phyloP scores from a whole-genome alignment of 2,113 vertebrate genomes.

The Takifugu flavidus region DNA sequence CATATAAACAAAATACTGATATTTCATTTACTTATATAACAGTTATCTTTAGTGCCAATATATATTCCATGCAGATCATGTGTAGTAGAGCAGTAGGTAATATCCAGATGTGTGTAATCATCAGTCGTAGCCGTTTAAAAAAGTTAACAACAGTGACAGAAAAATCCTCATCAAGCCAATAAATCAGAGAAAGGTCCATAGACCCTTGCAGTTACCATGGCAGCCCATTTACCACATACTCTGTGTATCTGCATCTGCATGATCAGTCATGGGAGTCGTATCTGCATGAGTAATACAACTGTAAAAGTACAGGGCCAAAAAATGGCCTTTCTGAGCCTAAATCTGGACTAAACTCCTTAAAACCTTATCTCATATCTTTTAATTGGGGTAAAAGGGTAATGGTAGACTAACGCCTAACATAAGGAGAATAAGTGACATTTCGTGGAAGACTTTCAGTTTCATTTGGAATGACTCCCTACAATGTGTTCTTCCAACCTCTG shows the following conservation, averaged over 20 bases:
- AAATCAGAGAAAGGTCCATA: constrained; percentile 24
- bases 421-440: no score
- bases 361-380: no score
- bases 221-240: constrained; percentile 35
- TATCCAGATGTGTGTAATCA: no score
- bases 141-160: constrained; percentile 14
- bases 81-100: not conserved
- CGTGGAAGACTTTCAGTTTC: constrained; percentile 10
- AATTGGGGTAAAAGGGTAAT: no score
- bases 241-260: constrained; percentile 40
- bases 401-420: no score
- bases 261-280: constrained; percentile 45
- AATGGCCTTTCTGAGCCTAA: constrained; percentile 38
- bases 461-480: not conserved
- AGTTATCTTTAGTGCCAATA: not conserved
- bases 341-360: not conserved
- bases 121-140: no score
- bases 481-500: constrained; percentile 20
- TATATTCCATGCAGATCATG: not conserved
- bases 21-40: not conserved
- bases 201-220: constrained; percentile 56
- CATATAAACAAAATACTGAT: not conserved
- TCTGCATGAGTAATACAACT: constrained; percentile 45
- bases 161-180: constrained; percentile 48
- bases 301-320: constrained; percentile 41